Evolutionary conservation across 2,113 vertebrate species (phyloP), one percentile per base, ranked within the genome.

Genomic region (Sardina pilchardus): DNA sequence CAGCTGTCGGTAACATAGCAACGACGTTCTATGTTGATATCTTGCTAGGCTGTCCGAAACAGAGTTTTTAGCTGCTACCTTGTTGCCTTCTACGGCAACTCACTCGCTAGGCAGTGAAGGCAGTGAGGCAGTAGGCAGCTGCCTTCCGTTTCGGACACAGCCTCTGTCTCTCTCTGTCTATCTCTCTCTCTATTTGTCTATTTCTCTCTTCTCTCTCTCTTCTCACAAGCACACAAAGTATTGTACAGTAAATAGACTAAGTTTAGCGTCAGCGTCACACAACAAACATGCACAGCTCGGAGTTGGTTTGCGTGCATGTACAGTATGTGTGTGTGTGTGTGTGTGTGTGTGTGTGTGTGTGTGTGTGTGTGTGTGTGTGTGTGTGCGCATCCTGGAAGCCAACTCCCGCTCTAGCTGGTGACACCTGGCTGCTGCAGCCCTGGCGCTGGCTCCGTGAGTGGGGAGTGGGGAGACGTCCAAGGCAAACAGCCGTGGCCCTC

Each of bases 401-500:
- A 53, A 19, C 3, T 24, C 21, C 24, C 24, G 0, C 16, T 0
- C 59, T 4, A 67, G 26, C 5, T 67, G n/a, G 71, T 92, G 89
- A 91, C 89, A 91, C 91, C 90, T 94, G 92, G 88, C 93, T 92
- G 89, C 91, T 67, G 50, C 17, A 92, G 93, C 92, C 91, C 82
- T 86, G 82, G 88, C 88, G 87, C 88, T 87, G 90, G 91, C 91
- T 89, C 92, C 89, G 89, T 92, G 88, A 84, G 90, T 89, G 90
- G 89, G 90, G 92, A n/a, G 91, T 84, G 39, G 8, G 53, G 45
- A 53, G 50, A 4, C 5, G 6, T 93, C 93, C 94, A 94, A 94
- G 90, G 89, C 85, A 94, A 94, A 95, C 91, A 93, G 87, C 89
- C 86, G 90, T 91, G 92, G 91, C 91, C 91, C 87, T 56, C 84